Evolutionary conservation across 53 echinoderm and acorn worm genomes (phyloP), one percentile per base, ranked within the genome.

Genomic region (Hippasteria phrygiana): DNA sequence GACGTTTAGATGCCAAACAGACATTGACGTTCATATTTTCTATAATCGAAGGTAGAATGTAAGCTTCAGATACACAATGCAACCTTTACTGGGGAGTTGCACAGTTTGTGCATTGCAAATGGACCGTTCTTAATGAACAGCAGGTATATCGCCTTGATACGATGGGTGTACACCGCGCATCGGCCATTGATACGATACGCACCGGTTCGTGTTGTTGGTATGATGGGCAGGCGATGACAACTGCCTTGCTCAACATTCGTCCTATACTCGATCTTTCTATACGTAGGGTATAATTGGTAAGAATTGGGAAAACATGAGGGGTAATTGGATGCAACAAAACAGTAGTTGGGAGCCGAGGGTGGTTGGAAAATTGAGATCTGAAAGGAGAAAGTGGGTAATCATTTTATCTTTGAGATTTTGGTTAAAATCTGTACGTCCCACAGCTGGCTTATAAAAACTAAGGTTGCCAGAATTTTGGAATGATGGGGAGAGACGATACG

Each of bases 141-240:
- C 40, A 42, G 78, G 55, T 7, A 39, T 78, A 78, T 48, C 62
- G 40, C 45, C 35, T 34, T 51, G 54, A 47, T 26, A 55, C 24
- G 59, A 5, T 35, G 29, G 18, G 29, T 16, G 29, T 56, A 56
- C 78, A 11, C 33, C 39, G 24, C 20, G 31, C 48, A 53, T 29
- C 47, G 3, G 17, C 54, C 54, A 54, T 54, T 54, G 54, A 17
- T 54, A 20, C 54, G 54, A 17, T 17, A 54, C 26, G 39, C 39
- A 56, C 22, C n/a, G 40, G 39, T 56, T 55, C 77, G 35, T 34
- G 77, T 54, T 26, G 56, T 24, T 56, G 34, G 18, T 13, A 42
- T 75, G 55, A 78, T 78, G 16, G 55, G 78, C 11, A 78, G 59
- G 78, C 41, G 78, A 78, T 78, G 78, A 78, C 78, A 78, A 78